A percentile compares a stretch with the other conserved stretches of the same genome.
Conservation (phyloP, 1,140 invertebrate genomes). For the Calliopsis andreniformis region DNA sequence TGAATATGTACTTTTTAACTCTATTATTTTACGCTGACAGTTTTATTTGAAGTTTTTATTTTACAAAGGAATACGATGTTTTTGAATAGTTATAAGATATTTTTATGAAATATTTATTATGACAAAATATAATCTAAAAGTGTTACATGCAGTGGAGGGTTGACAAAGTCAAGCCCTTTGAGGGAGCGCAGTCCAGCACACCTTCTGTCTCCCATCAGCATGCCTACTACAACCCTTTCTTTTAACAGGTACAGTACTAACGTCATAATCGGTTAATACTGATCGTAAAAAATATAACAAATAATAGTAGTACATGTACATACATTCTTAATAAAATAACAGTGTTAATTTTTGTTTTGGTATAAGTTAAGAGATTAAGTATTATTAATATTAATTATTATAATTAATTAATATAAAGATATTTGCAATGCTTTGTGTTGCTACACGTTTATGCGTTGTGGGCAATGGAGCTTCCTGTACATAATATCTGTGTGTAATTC, state of each 20-base stretch:
- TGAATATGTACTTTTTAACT: conserved; percentile 1
- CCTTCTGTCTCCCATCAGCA: conserved; percentile 88
- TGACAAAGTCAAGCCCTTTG: conserved; percentile 82
- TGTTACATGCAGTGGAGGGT: conserved; percentile 74
- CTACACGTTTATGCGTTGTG: conserved; percentile 28
- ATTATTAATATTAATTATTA: conserved; percentile 21
- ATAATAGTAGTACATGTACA: conserved; percentile 21
- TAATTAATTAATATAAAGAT: not conserved
- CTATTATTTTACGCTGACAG: no score
- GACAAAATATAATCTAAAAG: conserved; percentile 68
- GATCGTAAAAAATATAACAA: conserved; percentile 16
- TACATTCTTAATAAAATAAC: conserved; percentile 1
- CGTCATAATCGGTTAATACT: conserved; percentile 46
- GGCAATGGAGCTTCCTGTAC: conserved; percentile 42
- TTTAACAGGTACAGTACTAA: conserved; percentile 86
- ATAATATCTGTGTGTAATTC: not conserved
- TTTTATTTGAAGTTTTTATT: no score
- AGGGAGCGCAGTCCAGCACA: conserved; percentile 82
- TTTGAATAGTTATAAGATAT: not conserved
- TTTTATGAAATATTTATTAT: conserved; percentile 6
- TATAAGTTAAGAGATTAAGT: conserved; percentile 11
- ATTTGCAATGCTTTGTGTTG: conserved; percentile 18
- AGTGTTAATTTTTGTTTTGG: not conserved
- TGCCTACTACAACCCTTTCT: conserved; percentile 85
- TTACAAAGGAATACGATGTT: no score